Conservation (phyloP, 2,888 invertebrate species). For the Philereme transversata region DNA sequence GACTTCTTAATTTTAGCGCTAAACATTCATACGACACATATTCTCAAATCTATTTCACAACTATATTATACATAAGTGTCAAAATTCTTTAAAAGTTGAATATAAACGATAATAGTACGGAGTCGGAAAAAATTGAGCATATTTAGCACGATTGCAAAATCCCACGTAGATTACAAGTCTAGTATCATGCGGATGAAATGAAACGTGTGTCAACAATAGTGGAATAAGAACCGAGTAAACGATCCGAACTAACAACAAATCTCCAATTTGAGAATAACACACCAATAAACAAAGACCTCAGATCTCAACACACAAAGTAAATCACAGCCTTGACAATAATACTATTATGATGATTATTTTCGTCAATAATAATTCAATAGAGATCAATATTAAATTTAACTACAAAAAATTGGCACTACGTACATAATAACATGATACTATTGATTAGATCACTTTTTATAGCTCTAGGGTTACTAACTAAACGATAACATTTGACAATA, state of each 20-base stretch:
- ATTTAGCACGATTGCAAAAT: conserved; percentile 67
- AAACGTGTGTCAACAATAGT: conserved; percentile 24
- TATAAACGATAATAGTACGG: conserved; percentile 52
- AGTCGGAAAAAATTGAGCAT: conserved; percentile 72
- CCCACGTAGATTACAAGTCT: conserved; percentile 41
- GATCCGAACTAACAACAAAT: conserved; percentile 26
- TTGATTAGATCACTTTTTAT: conserved; percentile 42
- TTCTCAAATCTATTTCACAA: conserved; percentile 43
- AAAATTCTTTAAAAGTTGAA: conserved; percentile 48
- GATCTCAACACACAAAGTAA: conserved; percentile 69
- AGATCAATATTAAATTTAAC: conserved; percentile 47
- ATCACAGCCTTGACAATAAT: conserved; percentile 79
- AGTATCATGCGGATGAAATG: conserved; percentile 41
- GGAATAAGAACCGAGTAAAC: conserved; percentile 23
- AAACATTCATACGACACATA: conserved; percentile 47
- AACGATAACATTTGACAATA: conserved; percentile 32
- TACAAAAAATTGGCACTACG: conserved; percentile 63
- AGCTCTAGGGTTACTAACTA: conserved; percentile 42
- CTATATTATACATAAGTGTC: conserved; percentile 41
- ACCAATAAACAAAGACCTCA: conserved; percentile 59
- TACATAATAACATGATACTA: conserved; percentile 45
- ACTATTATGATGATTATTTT: conserved; percentile 48
- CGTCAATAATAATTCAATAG: conserved; percentile 31
- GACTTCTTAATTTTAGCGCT: conserved; percentile 30
- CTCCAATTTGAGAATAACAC: conserved; percentile 46